phyloP scores from a whole-genome alignment of 2,797 vertebrate genomes.

The Cyclura pinguis region DNA sequence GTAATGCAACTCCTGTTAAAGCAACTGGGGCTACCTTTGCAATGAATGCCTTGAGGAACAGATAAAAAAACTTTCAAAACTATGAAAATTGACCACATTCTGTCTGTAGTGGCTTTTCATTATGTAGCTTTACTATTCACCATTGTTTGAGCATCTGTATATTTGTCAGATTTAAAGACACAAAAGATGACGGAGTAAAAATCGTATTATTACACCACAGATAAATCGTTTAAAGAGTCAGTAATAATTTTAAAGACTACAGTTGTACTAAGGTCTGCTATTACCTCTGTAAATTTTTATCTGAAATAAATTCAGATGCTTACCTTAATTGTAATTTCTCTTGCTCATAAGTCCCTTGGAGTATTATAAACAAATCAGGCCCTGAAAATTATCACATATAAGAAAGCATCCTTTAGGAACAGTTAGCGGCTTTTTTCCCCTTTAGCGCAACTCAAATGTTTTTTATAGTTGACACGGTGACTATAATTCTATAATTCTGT shows the following conservation, averaged over 20 bases:
- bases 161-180: background rate
- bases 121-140: background rate
- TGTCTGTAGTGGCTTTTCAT: background rate
- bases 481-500: conserved; percentile 2
- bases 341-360: conserved; percentile 49
- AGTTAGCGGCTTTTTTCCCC: background rate
- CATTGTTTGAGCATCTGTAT: background rate
- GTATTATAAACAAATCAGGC: conserved; percentile 45
- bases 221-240: background rate
- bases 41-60: background rate
- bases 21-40: background rate
- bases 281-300: conserved; percentile 2
- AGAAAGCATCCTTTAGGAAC: background rate
- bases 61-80: background rate
- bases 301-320: conserved; percentile 55
- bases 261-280: background rate
- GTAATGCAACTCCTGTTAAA: background rate
- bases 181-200: background rate
- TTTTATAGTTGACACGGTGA: background rate
- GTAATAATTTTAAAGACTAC: background rate
- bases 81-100: background rate
- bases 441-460: conserved; percentile 16
- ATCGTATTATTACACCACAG: background rate
- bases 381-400: conserved; percentile 4
- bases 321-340: conserved; percentile 70